Percentiles rank a stretch among this genome's conserved stretches.
phyloP scores from a whole-genome alignment of 2,113 vertebrate species.

The Macquaria ambigua region DNA sequence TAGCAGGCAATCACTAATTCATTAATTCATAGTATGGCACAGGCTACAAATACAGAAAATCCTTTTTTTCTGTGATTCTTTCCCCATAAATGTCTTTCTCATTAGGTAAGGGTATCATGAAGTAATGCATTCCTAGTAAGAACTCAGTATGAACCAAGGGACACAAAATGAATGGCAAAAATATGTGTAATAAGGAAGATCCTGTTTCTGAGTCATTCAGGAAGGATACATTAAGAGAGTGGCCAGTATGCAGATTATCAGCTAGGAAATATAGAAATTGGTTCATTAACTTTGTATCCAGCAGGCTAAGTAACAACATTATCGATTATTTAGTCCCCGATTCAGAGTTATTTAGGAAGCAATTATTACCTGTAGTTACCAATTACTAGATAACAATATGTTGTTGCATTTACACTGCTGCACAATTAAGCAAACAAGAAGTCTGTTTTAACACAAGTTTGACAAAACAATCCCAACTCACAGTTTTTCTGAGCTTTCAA shows the following conservation, averaged over 20 bases:
- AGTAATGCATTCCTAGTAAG: slow-evolving; percentile 22
- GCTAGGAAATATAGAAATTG: neutral
- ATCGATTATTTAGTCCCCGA: neutral
- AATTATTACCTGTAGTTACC: neutral
- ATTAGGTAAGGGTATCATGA: slow-evolving; percentile 25
- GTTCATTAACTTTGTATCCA: neutral
- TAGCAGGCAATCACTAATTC: slow-evolving; percentile 20
- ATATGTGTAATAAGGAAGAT: neutral
- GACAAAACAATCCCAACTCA: neutral
- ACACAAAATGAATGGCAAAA: neutral
- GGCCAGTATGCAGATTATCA: neutral
- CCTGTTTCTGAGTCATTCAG: neutral
- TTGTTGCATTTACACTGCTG: neutral
- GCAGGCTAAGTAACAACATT: slow-evolving; percentile 1
- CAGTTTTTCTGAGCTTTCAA: neutral
- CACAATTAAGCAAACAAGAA: neutral
- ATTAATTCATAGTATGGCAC: slow-evolving; percentile 21
- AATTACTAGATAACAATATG: neutral
- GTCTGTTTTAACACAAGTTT: neutral
- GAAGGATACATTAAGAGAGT: neutral
- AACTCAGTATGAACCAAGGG: neutral
- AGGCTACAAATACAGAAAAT: slow-evolving; percentile 2
- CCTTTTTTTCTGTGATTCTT: neutral
- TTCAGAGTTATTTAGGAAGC: neutral
- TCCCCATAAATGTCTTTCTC: neutral